Evolutionary conservation across 2,113 vertebrate genomes (phyloP).

Genomic region (rat (Rattus norvegicus)): DNA sequence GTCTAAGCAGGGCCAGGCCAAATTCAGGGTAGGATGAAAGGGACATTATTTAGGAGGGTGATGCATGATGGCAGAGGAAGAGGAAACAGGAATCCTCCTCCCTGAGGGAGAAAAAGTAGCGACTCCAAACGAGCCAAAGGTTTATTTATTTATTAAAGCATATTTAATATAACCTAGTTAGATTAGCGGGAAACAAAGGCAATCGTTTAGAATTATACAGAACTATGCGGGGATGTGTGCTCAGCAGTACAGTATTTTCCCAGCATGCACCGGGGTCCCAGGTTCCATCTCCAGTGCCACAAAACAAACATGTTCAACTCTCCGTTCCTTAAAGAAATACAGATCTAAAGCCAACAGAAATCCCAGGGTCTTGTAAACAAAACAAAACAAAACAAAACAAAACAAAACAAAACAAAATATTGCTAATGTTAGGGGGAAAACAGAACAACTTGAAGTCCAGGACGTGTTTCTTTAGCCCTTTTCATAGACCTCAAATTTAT

Average conservation of each 20-base stretch:
- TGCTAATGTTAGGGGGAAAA: not conserved
- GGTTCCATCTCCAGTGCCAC: not conserved
- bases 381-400: not conserved
- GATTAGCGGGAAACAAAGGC: not conserved
- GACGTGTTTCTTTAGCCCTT: conserved; percentile 79
- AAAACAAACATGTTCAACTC: not conserved
- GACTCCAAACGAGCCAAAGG: not conserved
- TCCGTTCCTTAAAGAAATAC: not conserved
- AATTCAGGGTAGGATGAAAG: conserved; percentile 71
- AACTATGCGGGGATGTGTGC: not conserved
- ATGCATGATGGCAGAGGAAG: not conserved
- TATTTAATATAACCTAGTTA: not conserved
- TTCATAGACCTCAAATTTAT: conserved; percentile 95
- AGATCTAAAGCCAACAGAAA: not conserved
- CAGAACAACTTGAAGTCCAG: conserved; percentile 22
- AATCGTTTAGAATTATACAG: not conserved
- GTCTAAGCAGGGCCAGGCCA: conserved; percentile 56
- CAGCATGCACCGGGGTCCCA: not conserved
- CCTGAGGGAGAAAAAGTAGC: not conserved
- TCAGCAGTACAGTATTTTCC: not conserved
- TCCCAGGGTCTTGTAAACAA: not conserved
- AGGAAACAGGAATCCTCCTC: not conserved
- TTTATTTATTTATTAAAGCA: not conserved
- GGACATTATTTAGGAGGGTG: not conserved
- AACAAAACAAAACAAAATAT: not conserved